A percentile compares a stretch with the other conserved stretches of the same genome.
Conservation (phyloP, 2,888 invertebrate species). For the Agriotes lineatus region DNA sequence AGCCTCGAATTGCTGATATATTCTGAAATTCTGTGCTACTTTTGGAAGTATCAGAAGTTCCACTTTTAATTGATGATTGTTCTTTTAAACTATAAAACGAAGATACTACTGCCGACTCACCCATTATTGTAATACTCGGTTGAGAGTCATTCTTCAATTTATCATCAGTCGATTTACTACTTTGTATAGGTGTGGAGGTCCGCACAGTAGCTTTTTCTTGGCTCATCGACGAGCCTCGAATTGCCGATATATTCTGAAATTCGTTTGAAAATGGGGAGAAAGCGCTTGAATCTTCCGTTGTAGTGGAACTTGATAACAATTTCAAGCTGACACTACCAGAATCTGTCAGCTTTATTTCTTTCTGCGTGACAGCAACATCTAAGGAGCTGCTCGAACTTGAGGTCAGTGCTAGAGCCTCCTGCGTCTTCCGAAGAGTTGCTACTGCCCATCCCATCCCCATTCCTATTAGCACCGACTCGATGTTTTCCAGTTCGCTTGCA, state of each 20-base stretch:
- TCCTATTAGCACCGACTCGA: slow-evolving; percentile 75
- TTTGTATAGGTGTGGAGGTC: slow-evolving; percentile 72
- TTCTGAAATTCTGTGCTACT: slow-evolving; percentile 56
- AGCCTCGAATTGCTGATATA: slow-evolving; percentile 55
- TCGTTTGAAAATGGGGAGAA: slow-evolving; percentile 49
- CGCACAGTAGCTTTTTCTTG: slow-evolving; percentile 57
- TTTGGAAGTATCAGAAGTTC: slow-evolving; percentile 6
- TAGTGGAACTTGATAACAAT: slow-evolving; percentile 51
- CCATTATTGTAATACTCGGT: slow-evolving; percentile 64
- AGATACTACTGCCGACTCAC: slow-evolving; percentile 71
- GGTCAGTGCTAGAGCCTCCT: slow-evolving; percentile 73
- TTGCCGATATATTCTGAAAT: slow-evolving; percentile 57
- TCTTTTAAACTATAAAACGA: slow-evolving; percentile 51
- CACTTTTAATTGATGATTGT: slow-evolving; percentile 20
- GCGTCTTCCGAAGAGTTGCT: slow-evolving; percentile 75
- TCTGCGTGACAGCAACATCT: slow-evolving; percentile 66
- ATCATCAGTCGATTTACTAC: slow-evolving; percentile 68
- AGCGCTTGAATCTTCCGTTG: slow-evolving; percentile 46
- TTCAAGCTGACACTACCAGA: slow-evolving; percentile 50
- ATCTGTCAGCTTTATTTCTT: slow-evolving; percentile 40
- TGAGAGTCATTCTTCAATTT: slow-evolving; percentile 64
- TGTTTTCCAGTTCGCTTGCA: slow-evolving; percentile 65
- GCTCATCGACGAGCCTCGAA: slow-evolving; percentile 49
- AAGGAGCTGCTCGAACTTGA: slow-evolving; percentile 70
- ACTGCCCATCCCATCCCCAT: slow-evolving; percentile 79